Base-by-base conservation (phyloP, 2,797 vertebrate species). In the Cephalopachus bancanus region DNA sequence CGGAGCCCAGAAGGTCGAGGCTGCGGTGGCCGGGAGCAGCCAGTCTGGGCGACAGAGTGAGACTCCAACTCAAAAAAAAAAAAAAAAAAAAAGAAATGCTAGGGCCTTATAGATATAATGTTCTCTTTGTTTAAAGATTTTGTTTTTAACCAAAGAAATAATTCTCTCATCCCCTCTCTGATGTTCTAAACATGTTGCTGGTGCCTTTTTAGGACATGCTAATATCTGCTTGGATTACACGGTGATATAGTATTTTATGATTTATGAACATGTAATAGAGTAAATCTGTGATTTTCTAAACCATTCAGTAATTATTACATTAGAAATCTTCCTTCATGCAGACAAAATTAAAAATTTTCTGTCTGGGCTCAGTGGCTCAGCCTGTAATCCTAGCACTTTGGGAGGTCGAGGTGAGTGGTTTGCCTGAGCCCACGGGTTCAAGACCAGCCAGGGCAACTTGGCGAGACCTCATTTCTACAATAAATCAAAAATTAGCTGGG, bases 61-160 rank as follows among this genome's bases (percentile, higher is more conserved):
- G n/a, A n/a, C n/a, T n/a, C n/a, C n/a, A n/a, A n/a, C n/a, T n/a
- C n/a, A n/a, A n/a, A n/a, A n/a, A n/a, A n/a, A n/a, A n/a, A n/a
- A n/a, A n/a, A n/a, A n/a, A n/a, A n/a, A n/a, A n/a, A n/a, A n/a
- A n/a, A n/a, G n/a, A 91, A 97, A 94, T 88, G 24, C 75, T 87
- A 62, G 30, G 89, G 71, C 44, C 65, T 87, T 88, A 55, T 51
- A 86, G 44, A 94, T 57, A 96, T 30, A 85, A 95, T 92, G 92
- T 89, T 76, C 89, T 74, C 94, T 89, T 95, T 95, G 92, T 97
- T 91, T 55, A 57, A 95, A 94, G 75, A 64, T 94, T 93, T 80
- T 96, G 55, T 96, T 95, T 96, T 91, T 81, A 93, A 89, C 64
- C 60, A 78, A 96, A 62, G 83, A 96, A 92, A 96, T 91, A 88